phyloP scores from a whole-genome alignment of 2,113 vertebrate species.

The Gasterosteus nipponicus region DNA sequence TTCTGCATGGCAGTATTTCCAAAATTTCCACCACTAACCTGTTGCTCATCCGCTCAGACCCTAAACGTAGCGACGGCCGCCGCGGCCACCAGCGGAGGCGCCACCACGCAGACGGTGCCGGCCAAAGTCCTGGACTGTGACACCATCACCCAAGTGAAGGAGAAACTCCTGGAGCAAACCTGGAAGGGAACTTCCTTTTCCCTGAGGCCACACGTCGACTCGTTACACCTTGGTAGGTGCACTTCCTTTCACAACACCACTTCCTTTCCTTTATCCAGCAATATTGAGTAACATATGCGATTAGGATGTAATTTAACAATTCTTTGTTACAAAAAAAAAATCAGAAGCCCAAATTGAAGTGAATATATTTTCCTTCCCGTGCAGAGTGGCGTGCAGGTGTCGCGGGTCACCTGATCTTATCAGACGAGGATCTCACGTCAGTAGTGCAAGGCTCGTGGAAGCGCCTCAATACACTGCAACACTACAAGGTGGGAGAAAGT shows the following conservation, averaged over 20 bases:
- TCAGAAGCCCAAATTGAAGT: background rate
- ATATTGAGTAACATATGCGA: too few species aligned
- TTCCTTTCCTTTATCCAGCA: background rate
- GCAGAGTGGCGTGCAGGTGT: slow-evolving; percentile 95
- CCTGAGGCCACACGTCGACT: slow-evolving; percentile 90
- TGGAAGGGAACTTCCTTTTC: slow-evolving; percentile 91
- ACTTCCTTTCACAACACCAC: background rate
- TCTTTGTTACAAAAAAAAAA: background rate
- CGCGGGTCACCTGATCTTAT: slow-evolving; percentile 96
- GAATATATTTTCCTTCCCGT: background rate
- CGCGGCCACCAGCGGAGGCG: slow-evolving; percentile 71
- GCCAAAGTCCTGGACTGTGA: slow-evolving; percentile 95
- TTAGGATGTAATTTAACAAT: too few species aligned
- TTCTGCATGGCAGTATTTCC: background rate
- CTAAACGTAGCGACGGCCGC: slow-evolving; percentile 87
- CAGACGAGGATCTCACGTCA: slow-evolving; percentile 96
- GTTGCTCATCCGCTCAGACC: slow-evolving; percentile 78
- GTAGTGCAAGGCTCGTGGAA: slow-evolving; percentile 95
- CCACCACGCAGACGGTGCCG: slow-evolving; percentile 82
- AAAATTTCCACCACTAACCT: background rate
- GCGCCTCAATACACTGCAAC: slow-evolving; percentile 94
- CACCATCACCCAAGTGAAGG: slow-evolving; percentile 97
- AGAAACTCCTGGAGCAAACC: slow-evolving; percentile 96
- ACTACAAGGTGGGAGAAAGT: slow-evolving; percentile 89
- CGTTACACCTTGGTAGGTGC: slow-evolving; percentile 89